A percentile compares a stretch with the other conserved stretches of the same genome.
These are phyloP conservation scores for Scaptomyza pallida DNA, from an alignment of 1,140 invertebrate genomes.

Conservation along the genomic window DNA sequence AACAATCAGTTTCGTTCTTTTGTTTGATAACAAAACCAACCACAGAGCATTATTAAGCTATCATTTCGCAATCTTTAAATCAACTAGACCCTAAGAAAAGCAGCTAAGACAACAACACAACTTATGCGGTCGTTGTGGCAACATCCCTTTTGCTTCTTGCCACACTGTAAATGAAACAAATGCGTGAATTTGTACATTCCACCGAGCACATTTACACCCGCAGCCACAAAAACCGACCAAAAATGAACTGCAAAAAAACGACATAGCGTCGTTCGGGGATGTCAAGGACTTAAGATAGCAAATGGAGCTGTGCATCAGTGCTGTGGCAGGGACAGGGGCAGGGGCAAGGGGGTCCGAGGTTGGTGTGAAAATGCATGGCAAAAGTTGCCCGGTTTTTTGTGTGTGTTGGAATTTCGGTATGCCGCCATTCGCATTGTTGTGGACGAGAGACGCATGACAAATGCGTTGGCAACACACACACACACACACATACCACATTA, in stretches of 20 bases:
- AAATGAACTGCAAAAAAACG: slow-evolving; percentile 24
- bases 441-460: slow-evolving; percentile 28
- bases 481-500: no score
- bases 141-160: not conserved
- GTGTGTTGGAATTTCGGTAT: not conserved
- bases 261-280: slow-evolving; percentile 11
- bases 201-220: slow-evolving; percentile 5
- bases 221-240: slow-evolving; percentile 15
- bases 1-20: no score
- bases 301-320: slow-evolving; percentile 1
- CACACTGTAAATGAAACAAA: slow-evolving; percentile 28
- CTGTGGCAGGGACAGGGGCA: no score
- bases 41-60: no score
- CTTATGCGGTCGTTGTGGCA: slow-evolving; percentile 1
- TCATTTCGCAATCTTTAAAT: no score
- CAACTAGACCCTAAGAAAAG: not conserved
- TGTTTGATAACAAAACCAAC: no score
- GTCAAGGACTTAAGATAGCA: slow-evolving; percentile 37
- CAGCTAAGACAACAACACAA: not conserved
- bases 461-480: slow-evolving; percentile 62
- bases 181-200: slow-evolving; percentile 50
- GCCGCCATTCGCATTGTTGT: slow-evolving; percentile 23
- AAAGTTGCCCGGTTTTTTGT: not conserved
- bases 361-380: slow-evolving; percentile 18
- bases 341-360: no score